Evolutionary conservation across 2,113 vertebrate genomes (phyloP), one percentile per base, ranked within the genome.

Genomic region (Myodes glareolus): DNA sequence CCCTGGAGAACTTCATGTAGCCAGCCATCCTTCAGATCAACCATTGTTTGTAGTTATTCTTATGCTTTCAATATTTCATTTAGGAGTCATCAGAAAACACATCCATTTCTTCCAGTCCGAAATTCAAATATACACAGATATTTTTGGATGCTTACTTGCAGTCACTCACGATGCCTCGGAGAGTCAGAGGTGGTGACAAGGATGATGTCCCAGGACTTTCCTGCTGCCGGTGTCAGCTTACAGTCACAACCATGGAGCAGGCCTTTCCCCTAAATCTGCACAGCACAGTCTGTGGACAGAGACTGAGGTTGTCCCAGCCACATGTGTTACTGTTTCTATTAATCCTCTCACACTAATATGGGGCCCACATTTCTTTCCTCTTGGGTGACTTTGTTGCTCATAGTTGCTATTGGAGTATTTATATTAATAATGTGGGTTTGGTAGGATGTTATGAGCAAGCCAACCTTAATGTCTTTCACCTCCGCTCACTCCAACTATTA

Each of bases 21-120:
- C 45, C 45, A 55, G 12, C 63, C 9, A n/a, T 76, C 5, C 63
- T 95, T 91, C 39, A 65, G 29, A 72, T 33, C 23, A 42, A n/a
- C 45, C 14, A n/a, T 93, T 84, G 45, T 84, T 75, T 52, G 52
- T 90, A n/a, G 1, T 77, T 77, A 55, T 92, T 92, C 23, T 92
- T 21, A 75, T n/a, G 4, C 88, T 85, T 88, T 94, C 61, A 0
- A 0, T 73, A 55, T 55, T 82, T 96, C n/a, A 75, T 95, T 95
- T 91, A 45, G 81, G 72, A 86, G 82, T 78, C 31, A 8, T 81
- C 12, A 87, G 75, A 95, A 92, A 94, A 80, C n/a, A 77, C 10
- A 78, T 5, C 73, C 4, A 7, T 81, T 92, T 88, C 92, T 88
- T 36, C 80, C 88, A 68, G 31, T 92, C n/a, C 50, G 90, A 52